These are phyloP conservation scores for Oceanodroma tethys DNA, from an alignment of 2,113 vertebrate genomes.

Conservation along the genomic window DNA sequence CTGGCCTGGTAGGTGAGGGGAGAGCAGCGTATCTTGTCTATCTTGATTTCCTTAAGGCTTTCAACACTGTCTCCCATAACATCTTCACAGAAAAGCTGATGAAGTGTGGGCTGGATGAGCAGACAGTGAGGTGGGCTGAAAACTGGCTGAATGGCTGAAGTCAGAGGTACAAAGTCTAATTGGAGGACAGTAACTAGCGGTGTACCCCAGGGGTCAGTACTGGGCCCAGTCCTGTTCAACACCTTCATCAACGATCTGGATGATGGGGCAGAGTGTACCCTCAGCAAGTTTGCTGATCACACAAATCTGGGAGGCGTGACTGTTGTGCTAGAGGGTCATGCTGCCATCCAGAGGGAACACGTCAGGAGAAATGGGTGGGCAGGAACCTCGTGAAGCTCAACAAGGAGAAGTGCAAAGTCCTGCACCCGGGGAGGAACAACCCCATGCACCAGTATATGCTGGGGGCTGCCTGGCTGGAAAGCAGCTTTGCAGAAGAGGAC, in stretches of 20 bases:
- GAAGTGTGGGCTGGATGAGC: neutral
- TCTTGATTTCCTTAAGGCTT: neutral
- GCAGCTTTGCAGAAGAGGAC: neutral
- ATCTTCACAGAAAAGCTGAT: neutral
- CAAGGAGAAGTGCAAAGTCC: neutral
- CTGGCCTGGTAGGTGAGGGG: neutral
- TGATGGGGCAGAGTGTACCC: neutral
- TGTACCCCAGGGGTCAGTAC: neutral
- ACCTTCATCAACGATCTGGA: neutral
- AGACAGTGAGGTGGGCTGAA: neutral
- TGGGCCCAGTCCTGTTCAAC: neutral
- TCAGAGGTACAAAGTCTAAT: neutral
- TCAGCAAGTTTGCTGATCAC: neutral
- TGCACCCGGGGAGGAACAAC: rapidly evolving
- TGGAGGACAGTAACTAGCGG: neutral
- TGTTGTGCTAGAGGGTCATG: neutral
- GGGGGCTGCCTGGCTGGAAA: neutral
- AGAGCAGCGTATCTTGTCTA: neutral
- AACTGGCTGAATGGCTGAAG: neutral
- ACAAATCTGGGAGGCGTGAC: neutral
- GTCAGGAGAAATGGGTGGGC: neutral
- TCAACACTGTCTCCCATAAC: neutral
- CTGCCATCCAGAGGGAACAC: neutral
- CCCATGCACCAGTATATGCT: neutral
- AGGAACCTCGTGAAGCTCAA: neutral